Conservation (phyloP, 2,113 vertebrate genomes). For the Zingel zingel region DNA sequence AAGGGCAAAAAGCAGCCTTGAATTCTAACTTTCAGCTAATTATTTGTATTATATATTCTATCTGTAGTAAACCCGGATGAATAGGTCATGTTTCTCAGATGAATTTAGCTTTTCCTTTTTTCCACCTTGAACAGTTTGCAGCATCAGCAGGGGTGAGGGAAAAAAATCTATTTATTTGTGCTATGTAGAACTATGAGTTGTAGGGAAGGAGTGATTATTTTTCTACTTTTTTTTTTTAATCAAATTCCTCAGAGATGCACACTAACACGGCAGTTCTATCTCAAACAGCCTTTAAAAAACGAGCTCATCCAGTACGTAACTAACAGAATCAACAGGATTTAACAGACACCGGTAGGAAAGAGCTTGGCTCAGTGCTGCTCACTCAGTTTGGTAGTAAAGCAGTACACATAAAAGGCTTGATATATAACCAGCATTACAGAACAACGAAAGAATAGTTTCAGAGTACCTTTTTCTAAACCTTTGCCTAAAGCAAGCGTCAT, state of each 20-base stretch:
- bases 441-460: neutral
- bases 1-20: neutral
- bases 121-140: neutral
- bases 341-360: neutral
- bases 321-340: neutral
- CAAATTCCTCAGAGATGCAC: neutral
- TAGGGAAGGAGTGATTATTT: neutral
- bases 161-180: neutral
- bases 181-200: neutral
- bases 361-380: slow-evolving; percentile 2
- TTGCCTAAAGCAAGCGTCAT: neutral
- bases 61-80: neutral
- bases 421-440: neutral
- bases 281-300: neutral
- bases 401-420: neutral
- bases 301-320: neutral
- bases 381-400: neutral
- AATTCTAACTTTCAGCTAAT: neutral
- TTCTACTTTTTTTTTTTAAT: neutral
- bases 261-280: neutral
- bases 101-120: neutral
- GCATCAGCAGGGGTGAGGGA: neutral
- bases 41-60: neutral
- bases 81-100: neutral
- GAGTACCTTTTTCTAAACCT: neutral